Percentiles rank a stretch among this genome's conserved stretches.
Evolutionary conservation across 2,113 vertebrate species (phyloP).

Genomic region (Glaucidium brasilianum): DNA sequence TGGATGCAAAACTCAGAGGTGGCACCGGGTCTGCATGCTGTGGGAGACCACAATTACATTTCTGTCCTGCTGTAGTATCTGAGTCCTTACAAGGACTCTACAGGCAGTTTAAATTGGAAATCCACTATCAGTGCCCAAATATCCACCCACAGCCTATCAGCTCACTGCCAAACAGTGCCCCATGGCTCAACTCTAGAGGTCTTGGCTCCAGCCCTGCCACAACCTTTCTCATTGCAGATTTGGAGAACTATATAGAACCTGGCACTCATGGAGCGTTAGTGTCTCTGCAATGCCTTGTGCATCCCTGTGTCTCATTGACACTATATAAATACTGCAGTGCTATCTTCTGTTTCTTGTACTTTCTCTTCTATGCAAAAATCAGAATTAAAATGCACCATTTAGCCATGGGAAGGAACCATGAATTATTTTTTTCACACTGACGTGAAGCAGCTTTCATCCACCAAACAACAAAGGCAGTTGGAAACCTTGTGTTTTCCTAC

Average conservation of each 20-base stretch:
- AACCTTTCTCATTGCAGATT: not conserved
- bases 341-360: not conserved
- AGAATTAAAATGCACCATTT: not conserved
- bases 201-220: not conserved
- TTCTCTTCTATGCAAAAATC: not conserved
- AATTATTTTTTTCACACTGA: not conserved
- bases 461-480: not conserved
- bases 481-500: not conserved
- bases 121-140: not conserved
- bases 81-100: not conserved
- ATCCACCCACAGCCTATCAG: not conserved
- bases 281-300: not conserved
- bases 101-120: not conserved
- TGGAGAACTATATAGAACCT: not conserved
- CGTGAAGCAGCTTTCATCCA: not conserved
- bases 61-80: not conserved
- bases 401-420: fast-evolving
- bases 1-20: not conserved
- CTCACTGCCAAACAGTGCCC: not conserved
- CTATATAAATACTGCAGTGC: fast-evolving
- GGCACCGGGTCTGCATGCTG: not conserved
- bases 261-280: no score
- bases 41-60: not conserved
- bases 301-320: not conserved
- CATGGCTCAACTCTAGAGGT: no score